Base-by-base conservation (phyloP, 2,888 invertebrate species). In the Drosophila sordidula region DNA sequence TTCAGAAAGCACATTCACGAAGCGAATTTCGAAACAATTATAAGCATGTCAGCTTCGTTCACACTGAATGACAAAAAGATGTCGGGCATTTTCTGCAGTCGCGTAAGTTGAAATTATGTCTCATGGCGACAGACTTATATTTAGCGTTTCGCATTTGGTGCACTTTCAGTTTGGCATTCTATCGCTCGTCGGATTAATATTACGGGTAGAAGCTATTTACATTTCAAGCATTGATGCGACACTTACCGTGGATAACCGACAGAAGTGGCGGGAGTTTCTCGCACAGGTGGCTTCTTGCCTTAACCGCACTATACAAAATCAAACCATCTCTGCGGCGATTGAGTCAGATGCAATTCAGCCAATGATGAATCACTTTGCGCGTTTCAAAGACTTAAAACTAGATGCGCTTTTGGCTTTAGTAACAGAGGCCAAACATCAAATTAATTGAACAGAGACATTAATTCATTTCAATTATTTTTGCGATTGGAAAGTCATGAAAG, bases 301-400 rank as follows among this genome's bases (percentile, higher is more conserved):
- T 34, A 92, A 90, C 81, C 87, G 90, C 65, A 91, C 91, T 51
- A 90, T 91, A 54, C 92, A 92, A 77, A 90, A 90, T 76, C 92
- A 92, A 71, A 91, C 91, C 55, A 90, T 92, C 62, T 91, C 90
- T 64, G 92, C 92, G 36, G 91, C 91, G 57, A 91, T 92, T 56
- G 92, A 92, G 75, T 90, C 92, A 4, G 90, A 92, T 78, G 90
- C 92, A 26, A 91, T 92, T 69, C 90, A 92, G 68, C 91, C 92
- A 26, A 79, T 92, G 82, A 90, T 91, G 86, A 84, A 90, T 80
- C 92, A 92, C 72, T 91, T 92, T 75, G 90, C 91, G 42, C 90
- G 92, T 63, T 92, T 92, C 70, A 88, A 90, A 70, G 91, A 92
- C 76, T 82, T 92, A 49, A 91, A 92, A 72, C 75, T 92, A 52